A percentile compares a stretch with the other conserved stretches of the same genome.
These are phyloP conservation scores for Enteromius afrohamiltoni DNA, from an alignment of 2,797 vertebrate genomes.

Conservation along the genomic window DNA sequence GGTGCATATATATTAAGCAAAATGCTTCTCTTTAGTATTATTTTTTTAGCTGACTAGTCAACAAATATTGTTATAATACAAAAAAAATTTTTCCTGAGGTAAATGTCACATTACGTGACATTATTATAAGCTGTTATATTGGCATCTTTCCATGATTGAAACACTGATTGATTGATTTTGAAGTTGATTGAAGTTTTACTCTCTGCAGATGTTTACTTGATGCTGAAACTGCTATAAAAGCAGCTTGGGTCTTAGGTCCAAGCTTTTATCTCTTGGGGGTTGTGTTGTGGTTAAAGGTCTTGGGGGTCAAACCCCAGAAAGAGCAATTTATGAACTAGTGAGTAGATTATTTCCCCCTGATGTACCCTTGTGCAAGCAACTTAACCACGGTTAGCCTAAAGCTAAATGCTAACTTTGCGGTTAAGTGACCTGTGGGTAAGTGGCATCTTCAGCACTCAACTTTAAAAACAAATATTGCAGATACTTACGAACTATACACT, in stretches of 20 bases:
- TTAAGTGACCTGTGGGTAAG: not conserved
- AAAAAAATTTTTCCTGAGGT: not conserved
- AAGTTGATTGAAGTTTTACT: too few species aligned
- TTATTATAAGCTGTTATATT: not conserved
- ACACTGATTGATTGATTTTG: not conserved
- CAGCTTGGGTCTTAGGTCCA: not conserved
- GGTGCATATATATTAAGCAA: not conserved
- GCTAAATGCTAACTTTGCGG: not conserved
- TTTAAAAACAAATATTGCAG: conserved; percentile 44
- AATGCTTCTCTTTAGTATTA: not conserved
- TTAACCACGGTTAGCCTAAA: conserved; percentile 6
- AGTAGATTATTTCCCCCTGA: not conserved
- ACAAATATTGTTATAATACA: not conserved
- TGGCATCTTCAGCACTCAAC: conserved; percentile 7
- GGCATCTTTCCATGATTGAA: not conserved
- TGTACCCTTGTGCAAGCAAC: not conserved
- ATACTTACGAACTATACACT: conserved; percentile 99
- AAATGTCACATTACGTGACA: not conserved
- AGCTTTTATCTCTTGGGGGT: not conserved
- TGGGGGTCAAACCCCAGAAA: conserved; percentile 6
- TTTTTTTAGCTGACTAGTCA: not conserved
- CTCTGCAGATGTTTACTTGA: not conserved
- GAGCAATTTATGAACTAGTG: not conserved
- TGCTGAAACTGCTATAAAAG: not conserved
- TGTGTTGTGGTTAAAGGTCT: conserved; percentile 15